Base-by-base conservation (phyloP, 1,140 invertebrate genomes). In the Drosophila persimilis region DNA sequence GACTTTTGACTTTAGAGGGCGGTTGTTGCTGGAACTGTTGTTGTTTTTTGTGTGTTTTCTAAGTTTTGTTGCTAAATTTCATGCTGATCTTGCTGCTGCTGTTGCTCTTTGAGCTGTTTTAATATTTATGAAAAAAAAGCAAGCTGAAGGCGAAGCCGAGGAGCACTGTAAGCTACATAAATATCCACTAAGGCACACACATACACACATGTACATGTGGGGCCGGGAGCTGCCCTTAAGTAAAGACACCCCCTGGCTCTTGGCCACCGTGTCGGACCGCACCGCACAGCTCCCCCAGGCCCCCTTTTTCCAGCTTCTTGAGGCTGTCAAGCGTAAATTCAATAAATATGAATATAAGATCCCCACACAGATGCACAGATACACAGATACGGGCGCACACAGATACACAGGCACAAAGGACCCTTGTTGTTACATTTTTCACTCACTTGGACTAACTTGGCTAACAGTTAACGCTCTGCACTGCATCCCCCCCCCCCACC, bases 331-430 rank as follows among this genome's bases (percentile, higher is more conserved):
- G 83, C 84, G 84, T 88, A 88, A 88, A 88, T 88, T 88, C 83
- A 88, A 88, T 88, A 88, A 88, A 88, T 86, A 88, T 88, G 83
- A 86, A 86, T 86, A 86, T 88, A 83, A 86, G 83, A 88, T 88
- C 61, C 41, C 53, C 47, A 54, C 43, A 48, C 60, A 67, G 35
- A 51, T 22, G 61, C 46, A 66, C 22, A 59, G 55, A 48, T 22
- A 45, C 39, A 41, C 31, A 43, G n/a, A 50, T 55, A 67, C 43
- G 45, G 44, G 35, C 7, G 17, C n/a, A 15, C 20, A 6, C 9
- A 0, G 8, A 11, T 39, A 26, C 15, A 47, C 45, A 22, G 43
- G 11, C 35, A 39, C 3, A 39, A 39, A 39, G 11, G 48, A 71
- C 83, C 79, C 83, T 86, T 86, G 80, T 84, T 84, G 80, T 86